Evolutionary conservation across 2,888 invertebrate genomes (phyloP).

Genomic region (Acanthoscelides obtectus): DNA sequence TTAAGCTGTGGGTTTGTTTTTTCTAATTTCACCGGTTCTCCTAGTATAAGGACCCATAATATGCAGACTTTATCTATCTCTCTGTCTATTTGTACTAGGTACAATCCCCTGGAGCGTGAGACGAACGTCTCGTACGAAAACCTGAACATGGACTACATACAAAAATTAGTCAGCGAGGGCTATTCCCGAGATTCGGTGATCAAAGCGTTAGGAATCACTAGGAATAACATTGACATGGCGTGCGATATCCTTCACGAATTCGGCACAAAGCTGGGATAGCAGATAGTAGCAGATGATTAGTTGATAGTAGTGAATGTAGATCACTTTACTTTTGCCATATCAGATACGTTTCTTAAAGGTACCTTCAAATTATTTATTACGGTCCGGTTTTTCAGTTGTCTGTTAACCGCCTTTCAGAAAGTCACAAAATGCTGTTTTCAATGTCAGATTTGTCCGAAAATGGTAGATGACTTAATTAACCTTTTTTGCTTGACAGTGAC

Average conservation of each 20-base stretch:
- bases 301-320: neutral
- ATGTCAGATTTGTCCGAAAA: too few relatives aligned
- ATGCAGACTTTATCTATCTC: too few relatives aligned
- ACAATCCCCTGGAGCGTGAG: conserved; percentile 42
- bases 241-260: conserved; percentile 59
- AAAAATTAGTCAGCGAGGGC: conserved; percentile 82
- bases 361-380: neutral
- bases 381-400: too few relatives aligned
- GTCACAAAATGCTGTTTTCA: too few relatives aligned
- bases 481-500: too few relatives aligned
- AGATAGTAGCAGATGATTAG: conserved; percentile 3
- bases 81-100: conserved; percentile 1
- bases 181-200: conserved; percentile 89
- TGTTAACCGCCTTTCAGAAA: too few relatives aligned
- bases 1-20: too few relatives aligned
- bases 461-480: too few relatives aligned
- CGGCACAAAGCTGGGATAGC: conserved; percentile 38
- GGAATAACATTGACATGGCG: conserved; percentile 94
- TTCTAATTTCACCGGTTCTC: too few relatives aligned
- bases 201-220: conserved; percentile 84
- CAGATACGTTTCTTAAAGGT: neutral
- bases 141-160: conserved; percentile 86
- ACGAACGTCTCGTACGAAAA: conserved; percentile 70
- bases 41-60: too few relatives aligned
- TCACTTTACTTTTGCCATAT: neutral